Base-by-base conservation (phyloP, 2,888 invertebrate species). In the Trichacis sp. region DNA sequence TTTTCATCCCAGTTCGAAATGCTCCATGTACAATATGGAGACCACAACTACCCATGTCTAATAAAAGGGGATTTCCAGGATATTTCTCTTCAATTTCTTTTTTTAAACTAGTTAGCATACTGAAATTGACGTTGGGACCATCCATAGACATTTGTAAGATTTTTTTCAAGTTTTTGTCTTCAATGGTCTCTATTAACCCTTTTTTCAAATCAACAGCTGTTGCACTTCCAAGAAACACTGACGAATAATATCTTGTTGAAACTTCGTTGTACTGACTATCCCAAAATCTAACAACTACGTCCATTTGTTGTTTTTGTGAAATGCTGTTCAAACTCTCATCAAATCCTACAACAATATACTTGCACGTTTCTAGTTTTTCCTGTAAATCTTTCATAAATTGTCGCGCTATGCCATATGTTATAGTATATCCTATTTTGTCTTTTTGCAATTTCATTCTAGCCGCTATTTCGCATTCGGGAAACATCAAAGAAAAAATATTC, bases 261-360 rank as follows among this genome's bases (percentile, higher is more conserved):
- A 74, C 74, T 54, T 47, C 17, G 15, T 64, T 63, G 9, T 36
- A 54, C 29, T 68, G 45, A 14, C 54, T 18, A 46, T 73, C 64
- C 74, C 72, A 78, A 54, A 63, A 75, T 48, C 73, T 49, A 2
- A 79, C 48, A n/a, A 68, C 40, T 9, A 78, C 38, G 51, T 77
- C 76, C 73, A 78, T 77, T 67, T 77, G 74, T 18, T 45, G 51
- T 30, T 51, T 64, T 56, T 67, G 68, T 14, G 64, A 48, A n/a
- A 73, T 57, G 58, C 71, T 72, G 24, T 24, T 24, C 8, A 24
- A 24, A 24, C 24, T 24, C 8, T 24, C 24, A 24, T 24, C 24
- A 24, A 47, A 24, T 24, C 24, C 24, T 5, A 24, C 24, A 24
- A 24, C 24, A 24, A 24, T 46, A 11, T 9, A 24, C 9, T 42